phyloP scores from a whole-genome alignment of 2,888 invertebrate genomes.

The Apoda limacodes region DNA sequence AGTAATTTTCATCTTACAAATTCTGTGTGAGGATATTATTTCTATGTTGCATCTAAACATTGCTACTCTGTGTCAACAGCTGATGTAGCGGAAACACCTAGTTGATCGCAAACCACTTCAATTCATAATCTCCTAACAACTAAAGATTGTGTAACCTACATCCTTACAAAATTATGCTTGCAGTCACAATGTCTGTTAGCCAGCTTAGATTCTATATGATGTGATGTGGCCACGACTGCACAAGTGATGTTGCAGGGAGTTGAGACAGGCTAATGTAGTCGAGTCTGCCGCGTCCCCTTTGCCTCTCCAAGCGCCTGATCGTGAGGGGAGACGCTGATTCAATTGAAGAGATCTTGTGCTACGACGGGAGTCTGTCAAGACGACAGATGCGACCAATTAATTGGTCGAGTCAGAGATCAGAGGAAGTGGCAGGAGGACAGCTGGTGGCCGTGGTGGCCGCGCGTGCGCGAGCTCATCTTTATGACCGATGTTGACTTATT shows the following conservation, averaged over 20 bases:
- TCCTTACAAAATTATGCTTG: constrained; percentile 38
- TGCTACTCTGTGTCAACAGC: constrained; percentile 49
- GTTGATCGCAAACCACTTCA: constrained; percentile 68
- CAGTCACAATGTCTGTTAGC: no score
- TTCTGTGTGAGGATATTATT: no score
- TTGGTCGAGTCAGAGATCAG: constrained; percentile 66
- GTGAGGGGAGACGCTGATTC: constrained; percentile 32
- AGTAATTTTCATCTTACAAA: no score
- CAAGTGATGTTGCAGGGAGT: no score
- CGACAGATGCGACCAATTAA: constrained; percentile 62
- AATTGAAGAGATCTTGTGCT: constrained; percentile 45
- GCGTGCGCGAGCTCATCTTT: no score
- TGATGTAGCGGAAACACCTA: constrained; percentile 58
- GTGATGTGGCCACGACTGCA: no score
- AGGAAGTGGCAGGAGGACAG: constrained; percentile 42
- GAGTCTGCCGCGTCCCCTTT: constrained; percentile 26
- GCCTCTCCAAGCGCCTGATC: constrained; percentile 19
- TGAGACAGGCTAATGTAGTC: constrained; percentile 30
- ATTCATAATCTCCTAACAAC: constrained; percentile 64
- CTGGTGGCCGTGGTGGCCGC: no score
- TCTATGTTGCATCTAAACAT: no score
- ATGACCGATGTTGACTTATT: no score
- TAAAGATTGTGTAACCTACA: constrained; percentile 61
- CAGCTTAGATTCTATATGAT: no score
- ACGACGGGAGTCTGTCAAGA: constrained; percentile 31